These are phyloP conservation scores for Cantharis rufa DNA, from an alignment of 2,888 invertebrate genomes.

Conservation along the genomic window DNA sequence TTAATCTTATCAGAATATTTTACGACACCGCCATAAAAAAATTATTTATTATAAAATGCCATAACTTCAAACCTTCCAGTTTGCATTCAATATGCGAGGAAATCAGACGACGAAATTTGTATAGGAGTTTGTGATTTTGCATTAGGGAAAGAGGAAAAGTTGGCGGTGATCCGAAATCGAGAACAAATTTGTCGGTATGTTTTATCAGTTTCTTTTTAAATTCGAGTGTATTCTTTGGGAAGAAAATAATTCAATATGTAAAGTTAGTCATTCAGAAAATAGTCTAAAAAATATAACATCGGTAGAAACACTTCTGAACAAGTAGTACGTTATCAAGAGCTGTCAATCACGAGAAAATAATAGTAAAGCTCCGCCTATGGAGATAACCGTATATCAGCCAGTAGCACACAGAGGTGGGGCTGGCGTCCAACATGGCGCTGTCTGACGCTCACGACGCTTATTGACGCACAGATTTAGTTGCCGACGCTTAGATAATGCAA, in stretches of 20 bases:
- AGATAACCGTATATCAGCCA: constrained; percentile 37
- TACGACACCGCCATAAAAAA: background rate
- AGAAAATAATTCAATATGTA: constrained; percentile 31
- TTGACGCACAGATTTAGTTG: constrained; percentile 28
- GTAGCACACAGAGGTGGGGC: constrained; percentile 44
- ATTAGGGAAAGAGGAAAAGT: background rate
- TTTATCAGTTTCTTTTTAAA: background rate
- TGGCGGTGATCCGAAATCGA: background rate
- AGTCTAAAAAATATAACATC: constrained; percentile 28
- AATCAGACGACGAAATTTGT: background rate
- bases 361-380: constrained; percentile 37
- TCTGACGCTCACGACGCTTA: constrained; percentile 29
- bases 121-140: background rate
- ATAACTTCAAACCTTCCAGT: background rate
- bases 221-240: background rate
- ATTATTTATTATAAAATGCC: background rate
- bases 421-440: constrained; percentile 51
- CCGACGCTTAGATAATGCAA: constrained; percentile 20
- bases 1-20: constrained; percentile 4
- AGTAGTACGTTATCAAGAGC: constrained; percentile 41
- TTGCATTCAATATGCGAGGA: background rate
- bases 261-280: constrained; percentile 39
- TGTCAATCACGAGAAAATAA: constrained; percentile 50
- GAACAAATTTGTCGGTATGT: background rate
- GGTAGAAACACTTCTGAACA: constrained; percentile 26